phyloP scores from a whole-genome alignment of 2,113 vertebrate species.

The Vulpes vulpes region DNA sequence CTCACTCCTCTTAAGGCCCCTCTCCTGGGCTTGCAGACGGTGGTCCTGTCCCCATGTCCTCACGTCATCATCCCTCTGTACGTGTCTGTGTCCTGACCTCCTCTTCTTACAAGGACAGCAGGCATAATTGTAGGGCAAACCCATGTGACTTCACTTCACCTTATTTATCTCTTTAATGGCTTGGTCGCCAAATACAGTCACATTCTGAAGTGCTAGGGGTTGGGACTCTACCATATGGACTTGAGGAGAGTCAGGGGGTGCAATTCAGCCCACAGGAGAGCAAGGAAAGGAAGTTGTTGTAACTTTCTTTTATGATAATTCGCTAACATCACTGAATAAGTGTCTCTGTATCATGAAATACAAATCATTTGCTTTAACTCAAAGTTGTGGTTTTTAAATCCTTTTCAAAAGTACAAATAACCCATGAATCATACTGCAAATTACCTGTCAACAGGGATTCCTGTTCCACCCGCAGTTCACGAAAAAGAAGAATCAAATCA shows the following conservation, averaged over 20 bases:
- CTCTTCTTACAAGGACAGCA: not conserved
- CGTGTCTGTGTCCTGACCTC: not conserved
- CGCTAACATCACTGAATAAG: not conserved
- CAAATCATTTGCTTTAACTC: not conserved
- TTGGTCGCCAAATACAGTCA: not conserved
- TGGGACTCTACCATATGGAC: not conserved
- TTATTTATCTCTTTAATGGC: not conserved
- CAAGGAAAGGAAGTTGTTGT: not conserved
- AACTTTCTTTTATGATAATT: not conserved
- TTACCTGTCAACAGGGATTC: conserved; percentile 87
- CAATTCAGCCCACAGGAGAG: not conserved
- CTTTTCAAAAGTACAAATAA: not conserved
- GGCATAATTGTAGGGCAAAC: not conserved
- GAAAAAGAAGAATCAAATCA: conserved; percentile 86
- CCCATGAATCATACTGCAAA: not conserved
- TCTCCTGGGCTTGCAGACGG: rapidly evolving
- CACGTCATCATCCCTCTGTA: rapidly evolving
- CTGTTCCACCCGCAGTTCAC: conserved; percentile 81
- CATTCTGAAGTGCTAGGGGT: not conserved
- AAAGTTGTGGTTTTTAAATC: not conserved
- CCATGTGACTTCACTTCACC: not conserved
- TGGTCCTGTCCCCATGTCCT: not conserved
- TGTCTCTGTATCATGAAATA: not conserved
- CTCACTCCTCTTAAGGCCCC: not conserved
- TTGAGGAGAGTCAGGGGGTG: rapidly evolving